These are phyloP conservation scores for Salvelinus alpinus DNA, from an alignment of 2,113 vertebrate genomes.

Conservation along the genomic window DNA sequence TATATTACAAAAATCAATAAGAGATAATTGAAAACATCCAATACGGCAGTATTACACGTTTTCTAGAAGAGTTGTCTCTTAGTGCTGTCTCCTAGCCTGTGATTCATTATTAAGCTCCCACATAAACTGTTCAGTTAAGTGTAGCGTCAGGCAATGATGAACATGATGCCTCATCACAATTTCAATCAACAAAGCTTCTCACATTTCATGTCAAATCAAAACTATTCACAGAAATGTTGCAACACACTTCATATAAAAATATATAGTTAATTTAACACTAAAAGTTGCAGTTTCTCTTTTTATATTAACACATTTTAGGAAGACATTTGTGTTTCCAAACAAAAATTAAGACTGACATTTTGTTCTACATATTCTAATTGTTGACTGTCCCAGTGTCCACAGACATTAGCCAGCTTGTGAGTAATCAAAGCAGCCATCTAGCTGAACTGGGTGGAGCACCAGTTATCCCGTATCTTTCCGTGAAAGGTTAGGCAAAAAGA, in stretches of 20 bases:
- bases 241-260: too few species aligned
- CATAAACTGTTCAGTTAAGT: neutral
- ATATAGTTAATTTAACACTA: neutral
- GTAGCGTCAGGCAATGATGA: neutral
- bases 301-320: neutral
- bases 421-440: neutral
- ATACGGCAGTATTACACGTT: neutral
- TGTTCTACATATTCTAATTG: neutral
- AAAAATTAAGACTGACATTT: neutral
- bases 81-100: neutral
- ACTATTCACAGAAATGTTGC: too few species aligned
- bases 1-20: conserved; percentile 5
- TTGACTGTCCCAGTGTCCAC: neutral
- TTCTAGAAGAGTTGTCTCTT: too few species aligned
- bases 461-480: conserved; percentile 17
- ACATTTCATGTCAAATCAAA: neutral
- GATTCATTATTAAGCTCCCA: neutral
- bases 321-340: neutral
- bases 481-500: conserved; percentile 62
- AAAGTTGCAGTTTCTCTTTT: neutral
- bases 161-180: neutral
- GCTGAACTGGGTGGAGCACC: neutral
- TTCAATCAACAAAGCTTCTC: neutral
- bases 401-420: neutral
- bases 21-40: conserved; percentile 7